Base-by-base conservation (phyloP, 2,888 invertebrate genomes). In the Archips crataeganus region DNA sequence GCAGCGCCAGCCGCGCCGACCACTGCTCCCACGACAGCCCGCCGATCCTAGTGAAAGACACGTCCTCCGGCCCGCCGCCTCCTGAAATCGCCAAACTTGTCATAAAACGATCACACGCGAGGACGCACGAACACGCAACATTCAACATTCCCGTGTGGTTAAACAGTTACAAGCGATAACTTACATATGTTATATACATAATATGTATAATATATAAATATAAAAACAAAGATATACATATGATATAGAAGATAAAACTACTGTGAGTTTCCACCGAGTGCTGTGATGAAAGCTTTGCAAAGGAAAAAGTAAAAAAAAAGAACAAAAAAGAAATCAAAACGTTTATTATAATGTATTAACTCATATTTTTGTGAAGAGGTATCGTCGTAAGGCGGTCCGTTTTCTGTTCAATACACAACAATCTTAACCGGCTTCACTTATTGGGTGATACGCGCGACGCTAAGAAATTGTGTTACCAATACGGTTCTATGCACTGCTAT, bases 1-100 rank as follows among this genome's bases (percentile, higher is more conserved):
- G 96, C 92, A 97, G 95, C 82, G 97, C 97, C 89, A 97, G 92
- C 81, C 97, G 95, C 80, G 96, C 96, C 82, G 97, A 97, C 96
- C 96, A 97, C 90, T 96, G 96, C 82, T 96, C 96, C 96, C 97
- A 97, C 87, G 95, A 95, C 90, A 95, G 95, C 83, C 96, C 95
- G 91, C 95, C 95, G 95, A 96, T 94, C 88, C 97, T 94, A 80
- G 95, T 96, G 95, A 96, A 96, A 93, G 96, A 96, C 91, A 97
- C 95, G 95, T 97, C 97, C 94, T 92, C 90, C 78, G 83, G 82
- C 77, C 68, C 84, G 77, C 82, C 84, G 71, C 86, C 71, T 51
- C 75, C 89, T 90, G 92, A 85, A 91, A 92, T 82, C 85, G 85
- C 86, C 80, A 84, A 78, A 84, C 79, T 77, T 77, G 78, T 81